Evolutionary conservation across 2,113 vertebrate genomes (phyloP).

Genomic region (Zosterops lateralis): DNA sequence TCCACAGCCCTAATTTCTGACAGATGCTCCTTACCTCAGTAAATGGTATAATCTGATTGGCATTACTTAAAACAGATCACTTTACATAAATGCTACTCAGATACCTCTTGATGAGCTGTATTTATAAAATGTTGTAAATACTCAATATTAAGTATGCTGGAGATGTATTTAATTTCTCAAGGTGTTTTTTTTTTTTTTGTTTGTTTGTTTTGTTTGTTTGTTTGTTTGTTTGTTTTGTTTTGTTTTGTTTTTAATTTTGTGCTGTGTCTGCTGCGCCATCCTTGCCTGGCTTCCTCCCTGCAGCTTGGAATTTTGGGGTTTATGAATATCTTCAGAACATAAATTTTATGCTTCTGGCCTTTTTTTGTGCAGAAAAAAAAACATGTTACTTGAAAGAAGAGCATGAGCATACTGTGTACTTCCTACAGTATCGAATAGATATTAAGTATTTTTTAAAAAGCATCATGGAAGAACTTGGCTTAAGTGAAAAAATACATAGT

Average conservation of each 20-base stretch:
- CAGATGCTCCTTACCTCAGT: background rate
- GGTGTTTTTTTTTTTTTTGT: too few species aligned
- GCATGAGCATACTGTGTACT: background rate
- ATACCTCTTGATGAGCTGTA: background rate
- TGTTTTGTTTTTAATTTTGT: background rate
- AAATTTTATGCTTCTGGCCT: background rate
- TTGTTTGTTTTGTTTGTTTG: too few species aligned
- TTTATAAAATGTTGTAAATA: background rate
- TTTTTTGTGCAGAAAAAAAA: background rate
- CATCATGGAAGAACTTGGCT: background rate
- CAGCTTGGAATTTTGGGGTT: background rate
- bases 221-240: too few species aligned
- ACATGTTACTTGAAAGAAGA: background rate
- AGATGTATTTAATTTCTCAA: background rate
- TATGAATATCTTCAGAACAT: background rate
- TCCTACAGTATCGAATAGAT: background rate
- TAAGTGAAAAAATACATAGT: background rate
- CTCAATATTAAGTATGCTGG: background rate
- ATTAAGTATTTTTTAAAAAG: background rate
- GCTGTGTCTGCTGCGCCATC: background rate
- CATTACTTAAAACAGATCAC: background rate
- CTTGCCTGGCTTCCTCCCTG: fast-evolving
- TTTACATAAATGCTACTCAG: background rate
- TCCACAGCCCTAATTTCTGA: background rate
- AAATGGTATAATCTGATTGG: background rate